These are phyloP conservation scores for Electrophaes corylata DNA, from an alignment of 2,888 invertebrate genomes.

Conservation along the genomic window DNA sequence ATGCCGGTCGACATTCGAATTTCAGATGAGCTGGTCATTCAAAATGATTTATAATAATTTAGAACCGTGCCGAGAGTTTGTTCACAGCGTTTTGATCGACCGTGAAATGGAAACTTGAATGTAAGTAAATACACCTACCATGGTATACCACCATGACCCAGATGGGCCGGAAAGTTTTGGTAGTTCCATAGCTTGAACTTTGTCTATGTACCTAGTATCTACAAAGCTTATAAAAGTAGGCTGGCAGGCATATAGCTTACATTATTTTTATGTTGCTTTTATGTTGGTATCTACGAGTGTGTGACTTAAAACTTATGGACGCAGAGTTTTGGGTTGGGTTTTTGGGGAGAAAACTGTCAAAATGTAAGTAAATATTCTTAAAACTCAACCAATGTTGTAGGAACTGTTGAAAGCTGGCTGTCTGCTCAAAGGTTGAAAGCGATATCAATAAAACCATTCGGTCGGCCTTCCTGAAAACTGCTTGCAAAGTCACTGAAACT, in stretches of 20 bases:
- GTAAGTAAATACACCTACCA: background rate
- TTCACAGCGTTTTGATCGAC: conserved; percentile 56
- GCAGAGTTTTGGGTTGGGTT: no score
- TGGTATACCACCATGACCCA: background rate
- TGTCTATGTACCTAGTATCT: background rate
- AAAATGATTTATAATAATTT: conserved; percentile 57
- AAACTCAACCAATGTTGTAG: no score
- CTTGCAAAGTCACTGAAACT: conserved; percentile 8
- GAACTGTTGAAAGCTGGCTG: no score
- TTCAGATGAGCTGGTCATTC: conserved; percentile 53
- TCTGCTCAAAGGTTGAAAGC: no score
- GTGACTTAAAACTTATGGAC: no score
- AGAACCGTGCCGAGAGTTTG: conserved; percentile 43
- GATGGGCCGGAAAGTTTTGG: background rate
- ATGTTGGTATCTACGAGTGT: no score
- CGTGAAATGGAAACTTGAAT: conserved; percentile 52
- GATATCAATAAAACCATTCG: conserved; percentile 8
- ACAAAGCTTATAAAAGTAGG: background rate
- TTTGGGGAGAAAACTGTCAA: no score
- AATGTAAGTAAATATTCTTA: no score
- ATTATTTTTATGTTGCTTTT: no score
- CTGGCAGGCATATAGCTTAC: background rate
- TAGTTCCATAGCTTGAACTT: background rate
- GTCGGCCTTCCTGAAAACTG: conserved; percentile 2
- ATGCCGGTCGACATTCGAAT: conserved; percentile 51